Conservation (phyloP, 1,140 invertebrate species). For the Papilio machaon region DNA sequence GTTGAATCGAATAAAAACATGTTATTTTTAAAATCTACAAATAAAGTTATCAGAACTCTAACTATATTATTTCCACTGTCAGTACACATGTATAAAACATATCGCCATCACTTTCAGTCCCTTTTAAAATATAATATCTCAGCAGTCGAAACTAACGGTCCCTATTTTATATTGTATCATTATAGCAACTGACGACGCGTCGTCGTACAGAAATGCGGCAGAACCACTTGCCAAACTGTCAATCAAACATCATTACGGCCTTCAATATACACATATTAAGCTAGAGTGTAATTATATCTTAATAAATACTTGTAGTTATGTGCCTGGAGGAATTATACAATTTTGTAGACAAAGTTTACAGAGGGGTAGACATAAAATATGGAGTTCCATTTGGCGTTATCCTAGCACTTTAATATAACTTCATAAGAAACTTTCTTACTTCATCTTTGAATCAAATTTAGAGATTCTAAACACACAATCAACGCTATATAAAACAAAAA, state of each 20-base stretch:
- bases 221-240: conserved; percentile 10
- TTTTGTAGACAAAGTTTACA: background rate
- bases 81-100: too few species aligned
- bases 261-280: background rate
- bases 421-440: too few species aligned
- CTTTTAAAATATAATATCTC: background rate
- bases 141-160: conserved; percentile 1
- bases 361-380: background rate
- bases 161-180: background rate
- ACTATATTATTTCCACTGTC: too few species aligned
- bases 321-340: too few species aligned
- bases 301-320: background rate
- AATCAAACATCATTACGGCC: background rate
- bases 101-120: background rate
- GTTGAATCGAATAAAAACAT: background rate
- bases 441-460: background rate
- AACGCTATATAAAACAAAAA: background rate
- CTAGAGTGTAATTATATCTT: background rate
- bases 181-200: too few species aligned
- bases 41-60: background rate
- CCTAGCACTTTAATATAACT: too few species aligned
- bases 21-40: background rate
- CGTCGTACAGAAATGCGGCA: conserved; percentile 2
- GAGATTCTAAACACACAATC: background rate
- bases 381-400: too few species aligned